Percentiles rank a stretch among this genome's conserved stretches.
Evolutionary conservation across 2,888 invertebrate species (phyloP).

Genomic region (Diogma glabrata): DNA sequence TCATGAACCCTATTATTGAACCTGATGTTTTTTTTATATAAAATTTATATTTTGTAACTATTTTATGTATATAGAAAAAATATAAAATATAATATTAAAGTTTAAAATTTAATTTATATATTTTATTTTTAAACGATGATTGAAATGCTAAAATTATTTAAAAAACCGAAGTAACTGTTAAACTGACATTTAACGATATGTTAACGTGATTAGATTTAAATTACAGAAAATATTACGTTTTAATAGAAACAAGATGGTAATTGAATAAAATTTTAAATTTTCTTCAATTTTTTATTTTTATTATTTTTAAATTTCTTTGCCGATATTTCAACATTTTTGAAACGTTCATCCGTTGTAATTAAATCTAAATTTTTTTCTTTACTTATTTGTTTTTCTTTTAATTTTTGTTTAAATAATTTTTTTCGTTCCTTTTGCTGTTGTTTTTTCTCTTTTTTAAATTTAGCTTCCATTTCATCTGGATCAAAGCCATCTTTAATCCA

Average conservation of each 20-base stretch:
- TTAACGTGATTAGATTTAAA: too few relatives aligned
- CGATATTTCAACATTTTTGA: slow-evolving; percentile 26
- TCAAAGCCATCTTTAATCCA: slow-evolving; percentile 77
- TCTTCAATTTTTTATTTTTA: slow-evolving; percentile 3
- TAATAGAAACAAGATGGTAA: neutral
- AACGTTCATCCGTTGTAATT: slow-evolving; percentile 35
- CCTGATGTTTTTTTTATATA: neutral
- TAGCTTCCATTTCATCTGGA: slow-evolving; percentile 61
- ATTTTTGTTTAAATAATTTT: slow-evolving; percentile 23
- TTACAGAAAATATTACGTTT: too few relatives aligned
- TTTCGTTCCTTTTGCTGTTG: neutral
- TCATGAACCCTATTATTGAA: too few relatives aligned
- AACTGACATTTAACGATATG: too few relatives aligned
- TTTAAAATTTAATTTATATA: neutral
- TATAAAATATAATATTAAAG: too few relatives aligned
- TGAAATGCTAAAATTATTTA: too few relatives aligned
- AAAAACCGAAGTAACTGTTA: too few relatives aligned
- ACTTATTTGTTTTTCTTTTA: slow-evolving; percentile 23
- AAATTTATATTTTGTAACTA: too few relatives aligned
- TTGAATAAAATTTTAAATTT: neutral
- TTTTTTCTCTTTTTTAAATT: slow-evolving; percentile 29
- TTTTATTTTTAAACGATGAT: too few relatives aligned
- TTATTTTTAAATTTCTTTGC: slow-evolving; percentile 18
- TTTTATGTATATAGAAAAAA: too few relatives aligned
- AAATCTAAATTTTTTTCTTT: too few relatives aligned